Evolutionary conservation across 2,797 vertebrate species (phyloP).

Genomic region (Avahi laniger): DNA sequence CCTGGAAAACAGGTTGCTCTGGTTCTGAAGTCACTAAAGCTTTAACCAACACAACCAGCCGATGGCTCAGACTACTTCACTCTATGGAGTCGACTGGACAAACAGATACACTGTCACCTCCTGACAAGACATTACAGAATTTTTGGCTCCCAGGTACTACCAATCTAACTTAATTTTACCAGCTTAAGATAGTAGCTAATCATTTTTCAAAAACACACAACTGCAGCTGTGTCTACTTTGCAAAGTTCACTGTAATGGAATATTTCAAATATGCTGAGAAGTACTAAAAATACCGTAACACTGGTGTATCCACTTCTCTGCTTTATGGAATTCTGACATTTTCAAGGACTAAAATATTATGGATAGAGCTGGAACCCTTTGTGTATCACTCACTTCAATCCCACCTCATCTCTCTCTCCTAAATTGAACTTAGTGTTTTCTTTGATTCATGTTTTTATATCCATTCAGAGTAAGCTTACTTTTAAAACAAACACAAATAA

Average conservation of each 20-base stretch:
- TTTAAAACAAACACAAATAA: slow-evolving; percentile 16
- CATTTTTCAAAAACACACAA: background rate
- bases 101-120: background rate
- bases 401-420: background rate
- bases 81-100: background rate
- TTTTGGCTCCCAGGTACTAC: background rate
- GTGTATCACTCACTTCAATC: background rate
- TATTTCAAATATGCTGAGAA: background rate
- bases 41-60: background rate
- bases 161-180: background rate
- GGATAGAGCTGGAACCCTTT: background rate
- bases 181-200: background rate
- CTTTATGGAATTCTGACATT: background rate
- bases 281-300: background rate
- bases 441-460: background rate
- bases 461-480: background rate
- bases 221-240: background rate
- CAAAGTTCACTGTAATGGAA: background rate
- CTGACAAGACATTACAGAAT: background rate
- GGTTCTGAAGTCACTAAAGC: background rate
- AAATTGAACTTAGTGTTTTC: background rate
- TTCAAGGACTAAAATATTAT: background rate
- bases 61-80: background rate
- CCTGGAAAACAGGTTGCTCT: slow-evolving; percentile 57
- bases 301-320: background rate